Base-by-base conservation (phyloP, 2,113 vertebrate species). In the Hucho hucho region DNA sequence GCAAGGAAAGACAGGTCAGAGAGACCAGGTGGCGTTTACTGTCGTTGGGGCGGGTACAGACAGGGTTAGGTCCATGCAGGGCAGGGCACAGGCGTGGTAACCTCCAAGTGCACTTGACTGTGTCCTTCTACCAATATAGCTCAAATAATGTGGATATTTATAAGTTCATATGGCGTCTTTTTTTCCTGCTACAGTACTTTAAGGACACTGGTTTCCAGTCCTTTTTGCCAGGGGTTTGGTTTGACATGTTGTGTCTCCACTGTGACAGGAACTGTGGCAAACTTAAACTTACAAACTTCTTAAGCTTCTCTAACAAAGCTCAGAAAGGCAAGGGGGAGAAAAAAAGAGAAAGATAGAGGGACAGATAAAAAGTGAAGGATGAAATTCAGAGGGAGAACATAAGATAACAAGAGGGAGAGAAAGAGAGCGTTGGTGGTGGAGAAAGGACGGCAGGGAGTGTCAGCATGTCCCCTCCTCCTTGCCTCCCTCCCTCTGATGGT, bases 401-500 rank as follows among this genome's bases (percentile, higher is more conserved):
- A n/a, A 59, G 58, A 61, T n/a, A 61, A 16, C 13, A 6, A 61
- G 58, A 61, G 16, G 11, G 58, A 53, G 49, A 53, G n/a, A 61
- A 16, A 16, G 58, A 16, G n/a, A 22, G 58, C 7, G 58, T 56
- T 70, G 72, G 67, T 75, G 75, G 59, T 72, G 72, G 79, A 74
- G 49, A 66, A 81, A 70, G 70, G 80, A 81, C 73, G 70, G 72
- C 80, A 70, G 70, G 78, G 73, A 70, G 70, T 75, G 82, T 83
- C 53, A 56, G 18, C 53, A 56, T 4, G 3, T 1, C 56, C 76
- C 53, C 11, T 69, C 79, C 18, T 11, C 56, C n/a, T 29, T 13
- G 18, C 2, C 26, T 37, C 81, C 72, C 72, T 68, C 76, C 81
- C 73, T 86, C 84, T 91, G 85, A 89, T 93, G 88, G 86, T 77